Conservation (phyloP, 2,888 invertebrate genomes). For the Ennomos quercinarius region DNA sequence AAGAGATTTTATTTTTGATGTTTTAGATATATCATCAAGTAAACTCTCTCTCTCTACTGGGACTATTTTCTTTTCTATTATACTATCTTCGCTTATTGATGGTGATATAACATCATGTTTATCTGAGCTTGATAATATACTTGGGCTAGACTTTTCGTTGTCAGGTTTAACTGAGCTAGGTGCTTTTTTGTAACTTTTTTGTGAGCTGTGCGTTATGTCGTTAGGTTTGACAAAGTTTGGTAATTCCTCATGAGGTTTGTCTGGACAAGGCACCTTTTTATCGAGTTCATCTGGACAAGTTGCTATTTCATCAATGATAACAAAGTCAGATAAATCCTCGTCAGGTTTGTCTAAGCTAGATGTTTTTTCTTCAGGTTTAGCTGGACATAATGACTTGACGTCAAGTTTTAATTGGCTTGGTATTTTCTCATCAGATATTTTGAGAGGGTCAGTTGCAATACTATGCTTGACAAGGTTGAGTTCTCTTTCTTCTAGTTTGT, state of each 20-base stretch:
- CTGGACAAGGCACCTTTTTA: conserved; percentile 15
- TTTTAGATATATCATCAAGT: conserved; percentile 32
- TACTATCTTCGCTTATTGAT: conserved; percentile 48
- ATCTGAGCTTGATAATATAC: conserved; percentile 7
- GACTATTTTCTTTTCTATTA: conserved; percentile 36
- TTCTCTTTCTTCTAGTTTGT: conserved; percentile 6
- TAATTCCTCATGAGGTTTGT: conserved; percentile 11
- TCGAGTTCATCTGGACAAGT: conserved; percentile 10
- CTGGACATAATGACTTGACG: conserved; percentile 12
- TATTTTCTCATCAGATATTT: conserved; percentile 6
- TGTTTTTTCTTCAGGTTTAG: conserved; percentile 12
- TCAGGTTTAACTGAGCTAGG: conserved; percentile 13
- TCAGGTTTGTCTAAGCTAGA: conserved; percentile 12
- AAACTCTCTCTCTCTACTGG: conserved; percentile 35
- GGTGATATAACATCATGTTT: conserved; percentile 19
- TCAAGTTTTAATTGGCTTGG: conserved; percentile 10
- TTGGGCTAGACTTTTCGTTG: not conserved
- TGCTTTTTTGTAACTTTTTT: conserved; percentile 18
- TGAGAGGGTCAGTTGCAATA: not conserved
- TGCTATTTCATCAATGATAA: conserved; percentile 11
- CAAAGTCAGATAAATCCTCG: conserved; percentile 7
- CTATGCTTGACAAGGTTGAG: conserved; percentile 3
- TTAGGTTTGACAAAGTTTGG: not conserved
- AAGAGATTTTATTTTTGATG: conserved; percentile 37
- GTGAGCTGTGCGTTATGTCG: conserved; percentile 16